Evolutionary conservation across 2,113 vertebrate species (phyloP).

Genomic region (Megaleporinus macrocephalus): DNA sequence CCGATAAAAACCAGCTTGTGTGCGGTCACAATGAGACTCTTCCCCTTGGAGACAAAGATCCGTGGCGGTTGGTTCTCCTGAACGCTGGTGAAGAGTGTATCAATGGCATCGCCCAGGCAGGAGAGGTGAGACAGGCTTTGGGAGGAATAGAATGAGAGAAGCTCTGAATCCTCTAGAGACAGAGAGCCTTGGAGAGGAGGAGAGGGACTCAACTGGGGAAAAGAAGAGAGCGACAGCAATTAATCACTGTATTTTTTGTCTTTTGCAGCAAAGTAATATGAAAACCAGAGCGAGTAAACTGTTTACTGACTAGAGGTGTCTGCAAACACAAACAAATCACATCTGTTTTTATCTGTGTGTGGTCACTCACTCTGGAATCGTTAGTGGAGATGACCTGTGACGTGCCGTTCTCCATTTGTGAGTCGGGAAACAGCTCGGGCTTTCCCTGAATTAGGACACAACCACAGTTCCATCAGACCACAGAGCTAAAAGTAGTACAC

Average conservation of each 20-base stretch:
- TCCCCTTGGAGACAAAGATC: constrained; percentile 86
- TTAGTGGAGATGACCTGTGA: constrained; percentile 62
- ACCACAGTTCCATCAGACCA: constrained; percentile 2
- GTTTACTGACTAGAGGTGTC: background rate
- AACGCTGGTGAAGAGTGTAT: constrained; percentile 83
- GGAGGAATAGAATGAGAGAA: constrained; percentile 88
- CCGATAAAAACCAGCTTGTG: constrained; percentile 92
- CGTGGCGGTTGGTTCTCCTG: constrained; percentile 84
- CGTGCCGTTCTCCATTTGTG: constrained; percentile 67
- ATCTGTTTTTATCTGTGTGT: background rate
- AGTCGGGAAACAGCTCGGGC: constrained; percentile 69
- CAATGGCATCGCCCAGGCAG: constrained; percentile 83
- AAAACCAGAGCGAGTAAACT: background rate
- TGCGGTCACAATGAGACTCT: constrained; percentile 87
- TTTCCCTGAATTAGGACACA: constrained; percentile 70
- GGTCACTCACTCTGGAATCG: constrained; percentile 71
- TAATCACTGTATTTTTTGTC: background rate
- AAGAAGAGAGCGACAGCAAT: background rate
- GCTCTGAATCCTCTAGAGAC: constrained; percentile 83
- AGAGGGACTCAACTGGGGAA: constrained; percentile 70
- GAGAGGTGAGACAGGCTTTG: constrained; percentile 87
- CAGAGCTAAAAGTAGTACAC: background rate
- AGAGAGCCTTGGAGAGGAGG: constrained; percentile 72
- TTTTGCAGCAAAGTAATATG: background rate
- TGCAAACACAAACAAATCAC: constrained; percentile 12